These are phyloP conservation scores for Synchiropus splendidus DNA, from an alignment of 2,113 vertebrate species.

Conservation along the genomic window DNA sequence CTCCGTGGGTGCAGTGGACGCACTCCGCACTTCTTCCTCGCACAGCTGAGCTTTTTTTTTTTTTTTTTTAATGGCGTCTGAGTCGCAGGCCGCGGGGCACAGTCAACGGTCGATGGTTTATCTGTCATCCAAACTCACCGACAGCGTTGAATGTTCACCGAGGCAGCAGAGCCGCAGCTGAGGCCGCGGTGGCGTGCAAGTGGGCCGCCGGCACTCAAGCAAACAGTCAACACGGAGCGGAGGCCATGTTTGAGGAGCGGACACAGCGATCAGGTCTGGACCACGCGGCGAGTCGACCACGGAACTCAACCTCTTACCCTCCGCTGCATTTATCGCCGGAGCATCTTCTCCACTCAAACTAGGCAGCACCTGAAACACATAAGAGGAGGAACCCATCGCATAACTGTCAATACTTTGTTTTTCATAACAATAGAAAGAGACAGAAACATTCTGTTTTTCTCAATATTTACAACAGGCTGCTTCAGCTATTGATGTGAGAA, in stretches of 20 bases:
- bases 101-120: constrained; percentile 99
- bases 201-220: not conserved
- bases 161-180: constrained; percentile 53
- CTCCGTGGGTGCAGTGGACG: constrained; percentile 15
- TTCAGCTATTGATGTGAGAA: too few relatives aligned
- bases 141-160: constrained; percentile 96
- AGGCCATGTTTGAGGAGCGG: constrained; percentile 5
- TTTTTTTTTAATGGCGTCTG: constrained; percentile 11
- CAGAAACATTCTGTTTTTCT: too few relatives aligned
- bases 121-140: constrained; percentile 89
- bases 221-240: too few relatives aligned
- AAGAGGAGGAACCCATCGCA: constrained; percentile 17
- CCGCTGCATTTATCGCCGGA: too few relatives aligned
- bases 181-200: not conserved
- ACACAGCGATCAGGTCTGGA: constrained; percentile 5
- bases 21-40: constrained; percentile 21
- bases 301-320: too few relatives aligned
- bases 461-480: too few relatives aligned
- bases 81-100: constrained; percentile 81
- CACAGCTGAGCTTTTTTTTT: constrained; percentile 19
- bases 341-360: constrained; percentile 3
- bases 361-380: constrained; percentile 49
- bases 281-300: too few relatives aligned
- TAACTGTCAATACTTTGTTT: too few relatives aligned
- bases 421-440: too few relatives aligned